These are phyloP conservation scores for Calycopis cecrops DNA, from an alignment of 1,140 invertebrate genomes.

Conservation along the genomic window DNA sequence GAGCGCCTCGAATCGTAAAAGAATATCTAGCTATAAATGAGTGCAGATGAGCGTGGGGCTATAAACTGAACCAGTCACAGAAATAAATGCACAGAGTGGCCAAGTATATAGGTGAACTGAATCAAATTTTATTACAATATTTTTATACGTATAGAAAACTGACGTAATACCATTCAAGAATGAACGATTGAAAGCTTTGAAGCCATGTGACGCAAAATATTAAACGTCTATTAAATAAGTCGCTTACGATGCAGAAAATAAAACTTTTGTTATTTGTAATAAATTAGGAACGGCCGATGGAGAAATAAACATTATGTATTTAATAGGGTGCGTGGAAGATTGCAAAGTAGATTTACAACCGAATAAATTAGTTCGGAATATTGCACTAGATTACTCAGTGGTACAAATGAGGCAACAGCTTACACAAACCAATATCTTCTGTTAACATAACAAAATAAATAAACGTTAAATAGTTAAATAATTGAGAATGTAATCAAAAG, in stretches of 20 bases:
- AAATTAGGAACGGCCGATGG: constrained; percentile 28
- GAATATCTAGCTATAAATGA: constrained; percentile 72
- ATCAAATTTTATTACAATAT: constrained; percentile 49
- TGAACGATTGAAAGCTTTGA: constrained; percentile 47
- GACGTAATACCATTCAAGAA: constrained; percentile 45
- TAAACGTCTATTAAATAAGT: constrained; percentile 29
- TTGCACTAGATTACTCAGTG: constrained; percentile 26
- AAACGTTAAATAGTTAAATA: not conserved
- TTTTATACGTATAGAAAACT: constrained; percentile 23
- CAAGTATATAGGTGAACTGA: constrained; percentile 52
- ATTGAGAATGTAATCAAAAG: no score
- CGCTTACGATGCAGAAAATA: constrained; percentile 36
- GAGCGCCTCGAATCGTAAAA: constrained; percentile 70
- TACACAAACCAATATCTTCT: constrained; percentile 14
- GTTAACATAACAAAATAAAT: constrained; percentile 7
- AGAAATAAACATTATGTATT: constrained; percentile 35
- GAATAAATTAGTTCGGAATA: constrained; percentile 31
- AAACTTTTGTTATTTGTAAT: constrained; percentile 41
- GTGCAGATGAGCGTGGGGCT: constrained; percentile 65
- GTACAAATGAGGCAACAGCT: constrained; percentile 23
- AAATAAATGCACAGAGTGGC: constrained; percentile 69
- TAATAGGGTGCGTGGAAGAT: constrained; percentile 29
- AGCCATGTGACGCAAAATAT: constrained; percentile 41
- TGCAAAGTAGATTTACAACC: constrained; percentile 26
- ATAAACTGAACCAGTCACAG: constrained; percentile 70